Percentiles rank a stretch among this genome's conserved stretches.
These are phyloP conservation scores for Hippocampus zosterae DNA, from an alignment of 2,113 vertebrate genomes.

Conservation along the genomic window DNA sequence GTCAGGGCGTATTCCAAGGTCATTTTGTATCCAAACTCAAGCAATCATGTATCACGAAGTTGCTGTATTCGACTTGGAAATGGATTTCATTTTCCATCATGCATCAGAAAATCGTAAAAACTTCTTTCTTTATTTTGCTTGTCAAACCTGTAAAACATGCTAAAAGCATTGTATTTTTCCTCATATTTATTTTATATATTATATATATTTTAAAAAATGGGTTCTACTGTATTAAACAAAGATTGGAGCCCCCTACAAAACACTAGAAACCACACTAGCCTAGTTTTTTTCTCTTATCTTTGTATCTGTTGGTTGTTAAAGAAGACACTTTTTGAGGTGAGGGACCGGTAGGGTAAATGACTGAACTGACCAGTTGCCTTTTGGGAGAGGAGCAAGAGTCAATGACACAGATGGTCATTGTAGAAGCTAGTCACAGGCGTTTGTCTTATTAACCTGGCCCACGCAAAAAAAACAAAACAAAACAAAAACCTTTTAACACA, in stretches of 20 bases:
- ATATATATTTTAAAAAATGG: conserved; percentile 36
- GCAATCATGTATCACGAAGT: conserved; percentile 8
- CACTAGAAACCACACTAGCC: conserved; percentile 60
- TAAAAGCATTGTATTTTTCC: conserved; percentile 4
- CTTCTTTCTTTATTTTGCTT: conserved; percentile 2
- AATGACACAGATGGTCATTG: conserved; percentile 34
- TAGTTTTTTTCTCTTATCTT: conserved; percentile 14
- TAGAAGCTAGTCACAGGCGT: conserved; percentile 26
- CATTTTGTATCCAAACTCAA: conserved; percentile 13
- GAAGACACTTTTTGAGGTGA: conserved; percentile 67
- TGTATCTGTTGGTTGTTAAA: conserved; percentile 37
- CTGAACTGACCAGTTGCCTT: conserved; percentile 29
- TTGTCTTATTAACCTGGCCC: background rate
- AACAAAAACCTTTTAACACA: background rate
- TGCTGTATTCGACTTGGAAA: conserved; percentile 46
- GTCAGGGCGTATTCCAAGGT: background rate
- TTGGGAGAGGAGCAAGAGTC: conserved; percentile 30
- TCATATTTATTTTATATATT: conserved; percentile 20
- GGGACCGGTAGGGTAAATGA: conserved; percentile 14
- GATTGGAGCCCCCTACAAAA: conserved; percentile 65
- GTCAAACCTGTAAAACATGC: conserved; percentile 41
- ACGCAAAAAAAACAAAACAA: no score
- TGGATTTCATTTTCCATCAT: conserved; percentile 46
- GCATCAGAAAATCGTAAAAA: conserved; percentile 42
- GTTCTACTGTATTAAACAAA: conserved; percentile 58